Conservation (phyloP, 2,113 vertebrate species). For the Strix uralensis region DNA sequence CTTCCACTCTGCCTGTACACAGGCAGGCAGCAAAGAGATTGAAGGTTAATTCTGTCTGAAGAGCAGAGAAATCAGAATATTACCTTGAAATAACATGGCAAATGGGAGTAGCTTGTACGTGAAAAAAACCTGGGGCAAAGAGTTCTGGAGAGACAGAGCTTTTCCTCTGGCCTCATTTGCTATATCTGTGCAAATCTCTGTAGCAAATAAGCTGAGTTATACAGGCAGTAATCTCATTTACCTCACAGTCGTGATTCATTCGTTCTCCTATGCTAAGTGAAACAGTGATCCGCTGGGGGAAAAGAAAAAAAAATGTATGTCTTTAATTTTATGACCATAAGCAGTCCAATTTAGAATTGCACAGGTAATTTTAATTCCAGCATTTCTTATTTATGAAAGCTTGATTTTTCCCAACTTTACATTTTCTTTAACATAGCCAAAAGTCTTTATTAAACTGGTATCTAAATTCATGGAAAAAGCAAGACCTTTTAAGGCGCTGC, state of each 20-base stretch:
- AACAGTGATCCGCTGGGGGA: neutral
- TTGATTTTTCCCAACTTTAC: neutral
- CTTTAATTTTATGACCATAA: neutral
- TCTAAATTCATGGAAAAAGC: neutral
- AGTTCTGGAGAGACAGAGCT: neutral
- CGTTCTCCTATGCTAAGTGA: neutral
- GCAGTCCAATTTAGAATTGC: neutral
- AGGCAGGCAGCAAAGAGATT: neutral
- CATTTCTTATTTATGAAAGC: neutral
- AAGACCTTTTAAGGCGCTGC: neutral
- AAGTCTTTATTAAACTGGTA: neutral
- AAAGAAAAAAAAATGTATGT: neutral
- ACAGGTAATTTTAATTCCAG: neutral
- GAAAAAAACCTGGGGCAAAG: neutral
- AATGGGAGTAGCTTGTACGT: neutral
- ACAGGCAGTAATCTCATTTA: conserved; percentile 26
- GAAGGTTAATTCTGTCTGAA: neutral
- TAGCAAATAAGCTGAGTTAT: conserved; percentile 1
- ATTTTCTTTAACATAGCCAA: neutral
- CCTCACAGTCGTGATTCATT: neutral
- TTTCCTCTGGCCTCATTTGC: conserved; percentile 26
- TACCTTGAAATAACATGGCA: neutral
- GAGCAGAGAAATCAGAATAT: neutral
- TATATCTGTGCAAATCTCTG: conserved; percentile 10
- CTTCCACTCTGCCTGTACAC: neutral